Evolutionary conservation across 2,797 vertebrate genomes (phyloP).

Genomic region (Enteromius thamalakanensis): DNA sequence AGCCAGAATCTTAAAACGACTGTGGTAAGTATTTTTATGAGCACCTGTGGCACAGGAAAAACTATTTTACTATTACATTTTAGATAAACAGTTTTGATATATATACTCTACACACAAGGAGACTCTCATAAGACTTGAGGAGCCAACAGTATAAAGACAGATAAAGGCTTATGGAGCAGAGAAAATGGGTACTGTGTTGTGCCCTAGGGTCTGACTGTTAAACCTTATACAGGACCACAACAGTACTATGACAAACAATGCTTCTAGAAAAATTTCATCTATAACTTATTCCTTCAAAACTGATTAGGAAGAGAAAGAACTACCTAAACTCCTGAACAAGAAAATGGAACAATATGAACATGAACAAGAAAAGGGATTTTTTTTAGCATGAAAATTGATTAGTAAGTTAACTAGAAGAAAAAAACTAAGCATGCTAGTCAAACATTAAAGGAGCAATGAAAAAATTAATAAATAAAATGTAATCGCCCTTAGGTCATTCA

Average conservation of each 20-base stretch:
- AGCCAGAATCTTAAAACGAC: not conserved
- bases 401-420: not conserved
- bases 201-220: slow-evolving; percentile 3
- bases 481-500: not conserved
- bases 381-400: not conserved
- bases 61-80: not conserved
- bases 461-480: not conserved
- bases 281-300: not conserved
- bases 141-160: not conserved
- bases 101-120: slow-evolving; percentile 9
- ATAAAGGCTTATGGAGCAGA: slow-evolving; percentile 3
- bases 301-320: not conserved
- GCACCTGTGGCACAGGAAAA: not conserved
- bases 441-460: not conserved
- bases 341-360: not conserved
- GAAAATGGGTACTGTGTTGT: slow-evolving; percentile 1
- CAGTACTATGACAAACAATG: not conserved
- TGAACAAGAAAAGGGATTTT: not conserved
- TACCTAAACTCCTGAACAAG: not conserved
- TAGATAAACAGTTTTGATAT: not conserved
- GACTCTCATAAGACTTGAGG: slow-evolving; percentile 2
- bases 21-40: not conserved
- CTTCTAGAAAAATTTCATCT: not conserved
- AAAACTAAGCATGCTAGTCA: not conserved
- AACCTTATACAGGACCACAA: not conserved